phyloP scores from a whole-genome alignment of 1,140 invertebrate genomes.

The Camponotus vicinus region DNA sequence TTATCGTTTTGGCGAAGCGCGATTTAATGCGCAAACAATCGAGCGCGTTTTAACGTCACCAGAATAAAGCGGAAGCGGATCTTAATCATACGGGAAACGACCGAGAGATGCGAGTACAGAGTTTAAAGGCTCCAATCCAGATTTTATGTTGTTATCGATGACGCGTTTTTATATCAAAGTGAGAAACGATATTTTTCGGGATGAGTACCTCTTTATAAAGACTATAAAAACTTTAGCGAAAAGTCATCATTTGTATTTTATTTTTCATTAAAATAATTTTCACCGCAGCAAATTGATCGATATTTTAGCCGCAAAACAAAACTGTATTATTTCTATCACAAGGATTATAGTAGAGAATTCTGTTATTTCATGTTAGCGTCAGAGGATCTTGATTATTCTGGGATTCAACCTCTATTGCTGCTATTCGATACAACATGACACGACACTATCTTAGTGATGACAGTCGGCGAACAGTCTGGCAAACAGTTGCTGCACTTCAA shows the following conservation, averaged over 20 bases:
- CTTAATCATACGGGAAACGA: slow-evolving; percentile 12
- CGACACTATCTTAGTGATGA: slow-evolving; percentile 49
- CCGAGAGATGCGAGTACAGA: background rate
- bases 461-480: slow-evolving; percentile 26
- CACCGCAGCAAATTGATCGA: background rate
- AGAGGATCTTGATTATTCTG: background rate
- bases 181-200: background rate
- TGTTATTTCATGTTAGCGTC: slow-evolving; percentile 5
- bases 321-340: background rate
- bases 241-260: background rate
- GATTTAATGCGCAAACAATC: slow-evolving; percentile 47
- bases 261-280: background rate
- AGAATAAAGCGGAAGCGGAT: background rate
- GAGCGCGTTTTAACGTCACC: background rate
- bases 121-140: background rate
- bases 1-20: slow-evolving; percentile 26
- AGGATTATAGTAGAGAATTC: background rate
- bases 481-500: slow-evolving; percentile 28
- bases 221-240: background rate
- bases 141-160: background rate
- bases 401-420: background rate
- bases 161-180: background rate
- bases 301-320: background rate
- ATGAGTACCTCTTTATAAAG: background rate
- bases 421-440: background rate